Base-by-base conservation (phyloP, 2,888 invertebrate species). In the Hyposoter didymator region DNA sequence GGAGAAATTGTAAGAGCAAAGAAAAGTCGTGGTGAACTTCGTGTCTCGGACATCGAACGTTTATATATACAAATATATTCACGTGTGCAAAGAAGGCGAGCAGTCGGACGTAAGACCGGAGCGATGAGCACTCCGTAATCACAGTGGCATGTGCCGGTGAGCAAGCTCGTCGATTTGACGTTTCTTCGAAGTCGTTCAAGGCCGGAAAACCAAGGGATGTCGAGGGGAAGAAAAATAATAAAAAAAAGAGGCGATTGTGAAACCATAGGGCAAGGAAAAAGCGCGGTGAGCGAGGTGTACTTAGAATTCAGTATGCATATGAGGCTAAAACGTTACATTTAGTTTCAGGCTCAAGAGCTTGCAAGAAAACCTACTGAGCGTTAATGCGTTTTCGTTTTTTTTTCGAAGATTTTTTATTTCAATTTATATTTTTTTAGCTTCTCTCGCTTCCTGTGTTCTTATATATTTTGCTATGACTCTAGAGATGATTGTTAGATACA, bases 131-230 rank as follows among this genome's bases (percentile, higher is more conserved):
- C 39, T 70, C 75, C n/a, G 67, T 72, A 76, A 75, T 82, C 67
- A 28, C 28, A 43, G 62, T 72, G 75, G 76, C 67, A 62, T 66
- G 64, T 39, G 55, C 43, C n/a, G 22, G 43, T 69, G 78, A 69
- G 49, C 80, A 73, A 62, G 49, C 66, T 66, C 47, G 76, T 78
- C 87, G 87, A 90, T 90, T 90, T 89, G 89, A 89, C 88, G 89
- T 88, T 92, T 91, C 91, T 89, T 87, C 89, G 90, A 90, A 90
- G 88, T 86, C 87, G 89, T 89, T 87, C 64, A 86, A 72, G 84
- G 78, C 82, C 88, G 89, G 88, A 88, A 90, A 90, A 87, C 80
- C 88, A 82, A 85, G 83, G 72, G 88, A 87, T 87, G 87, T 89
- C 35, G 17, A 64, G 39, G 43, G 22, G 22, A 47, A 64, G 67